Evolutionary conservation across 2,797 vertebrate genomes (phyloP).

Genomic region (Chaetodon trifasciatus): DNA sequence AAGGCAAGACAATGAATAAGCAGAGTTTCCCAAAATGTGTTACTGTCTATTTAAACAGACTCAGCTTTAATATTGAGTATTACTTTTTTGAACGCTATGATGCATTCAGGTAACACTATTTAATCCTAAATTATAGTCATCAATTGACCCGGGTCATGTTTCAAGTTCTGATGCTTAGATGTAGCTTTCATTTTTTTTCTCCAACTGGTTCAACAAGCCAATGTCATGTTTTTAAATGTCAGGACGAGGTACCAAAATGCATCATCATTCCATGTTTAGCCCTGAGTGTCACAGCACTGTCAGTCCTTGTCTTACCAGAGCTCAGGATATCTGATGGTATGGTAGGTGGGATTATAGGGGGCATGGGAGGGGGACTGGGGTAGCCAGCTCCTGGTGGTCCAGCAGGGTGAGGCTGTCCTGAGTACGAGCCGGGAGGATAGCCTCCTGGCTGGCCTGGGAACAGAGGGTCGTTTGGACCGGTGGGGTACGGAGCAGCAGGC

Average conservation of each 20-base stretch:
- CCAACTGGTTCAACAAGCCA: neutral
- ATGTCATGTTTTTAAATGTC: neutral
- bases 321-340: slow-evolving; percentile 76
- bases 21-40: neutral
- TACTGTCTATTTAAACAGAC: neutral
- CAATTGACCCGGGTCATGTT: neutral
- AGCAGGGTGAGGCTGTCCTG: slow-evolving; percentile 75
- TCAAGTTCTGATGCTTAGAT: neutral
- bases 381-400: slow-evolving; percentile 73
- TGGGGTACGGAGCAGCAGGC: slow-evolving; percentile 77
- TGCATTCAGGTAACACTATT: neutral
- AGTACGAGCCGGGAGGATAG: slow-evolving; percentile 73
- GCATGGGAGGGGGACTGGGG: slow-evolving; percentile 77
- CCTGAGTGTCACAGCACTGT: neutral
- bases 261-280: neutral
- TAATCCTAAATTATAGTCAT: neutral
- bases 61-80: neutral
- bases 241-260: neutral
- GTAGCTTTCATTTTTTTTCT: neutral
- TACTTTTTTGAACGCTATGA: neutral
- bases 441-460: slow-evolving; percentile 65
- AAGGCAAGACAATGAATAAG: no score
- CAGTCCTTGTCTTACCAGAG: slow-evolving; percentile 76
- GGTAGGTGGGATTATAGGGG: slow-evolving; percentile 77
- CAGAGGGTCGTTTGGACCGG: slow-evolving; percentile 53